A percentile compares a stretch with the other conserved stretches of the same genome.
Evolutionary conservation across 2,888 invertebrate species (phyloP).

Genomic region (Agrochola lota): DNA sequence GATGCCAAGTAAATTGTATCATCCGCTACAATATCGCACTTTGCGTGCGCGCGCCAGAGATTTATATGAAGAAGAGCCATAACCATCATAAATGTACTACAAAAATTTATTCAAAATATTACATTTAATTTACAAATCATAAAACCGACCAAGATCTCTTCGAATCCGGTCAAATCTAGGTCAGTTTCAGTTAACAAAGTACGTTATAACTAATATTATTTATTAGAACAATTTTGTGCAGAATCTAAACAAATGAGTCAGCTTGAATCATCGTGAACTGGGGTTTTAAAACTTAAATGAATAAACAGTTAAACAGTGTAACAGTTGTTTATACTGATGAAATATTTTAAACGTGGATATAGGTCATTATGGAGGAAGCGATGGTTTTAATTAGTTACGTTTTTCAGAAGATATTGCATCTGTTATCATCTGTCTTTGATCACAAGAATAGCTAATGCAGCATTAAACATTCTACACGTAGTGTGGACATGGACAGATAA

Average conservation of each 20-base stretch:
- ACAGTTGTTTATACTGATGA: conserved; percentile 31
- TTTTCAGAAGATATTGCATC: background rate
- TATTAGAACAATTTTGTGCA: conserved; percentile 16
- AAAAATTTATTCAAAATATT: conserved; percentile 17
- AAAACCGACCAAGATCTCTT: background rate
- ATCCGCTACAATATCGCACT: background rate
- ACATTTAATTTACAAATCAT: conserved; percentile 20
- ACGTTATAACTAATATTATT: background rate
- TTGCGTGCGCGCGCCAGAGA: background rate
- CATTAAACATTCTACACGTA: background rate
- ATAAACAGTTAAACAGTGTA: conserved; percentile 17
- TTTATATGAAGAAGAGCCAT: background rate
- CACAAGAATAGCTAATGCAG: background rate
- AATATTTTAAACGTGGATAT: conserved; percentile 29
- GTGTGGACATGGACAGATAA: too few relatives aligned
- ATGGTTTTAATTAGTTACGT: background rate
- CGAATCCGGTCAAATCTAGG: conserved; percentile 35
- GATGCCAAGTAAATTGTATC: background rate
- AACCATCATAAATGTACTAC: background rate
- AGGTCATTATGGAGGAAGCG: conserved; percentile 29
- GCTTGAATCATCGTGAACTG: conserved; percentile 24
- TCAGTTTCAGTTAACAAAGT: conserved; percentile 30
- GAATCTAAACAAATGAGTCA: conserved; percentile 38
- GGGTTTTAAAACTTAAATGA: conserved; percentile 15
- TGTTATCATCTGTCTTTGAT: background rate